These are phyloP conservation scores for Melanotaenia nigrans DNA, from an alignment of 2,797 vertebrate species.

Conservation along the genomic window DNA sequence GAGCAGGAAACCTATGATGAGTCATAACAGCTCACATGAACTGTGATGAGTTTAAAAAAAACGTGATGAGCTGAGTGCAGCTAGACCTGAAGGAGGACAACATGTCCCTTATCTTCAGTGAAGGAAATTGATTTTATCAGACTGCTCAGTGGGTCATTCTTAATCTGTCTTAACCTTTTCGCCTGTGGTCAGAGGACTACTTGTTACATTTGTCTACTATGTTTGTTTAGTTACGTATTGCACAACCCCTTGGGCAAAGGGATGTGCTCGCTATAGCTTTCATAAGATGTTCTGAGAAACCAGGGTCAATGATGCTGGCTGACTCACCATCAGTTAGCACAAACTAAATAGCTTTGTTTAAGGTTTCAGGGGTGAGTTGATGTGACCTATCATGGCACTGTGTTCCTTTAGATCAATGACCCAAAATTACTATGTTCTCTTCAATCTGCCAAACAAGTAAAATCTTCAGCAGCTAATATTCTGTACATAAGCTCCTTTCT, in stretches of 20 bases:
- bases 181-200: slow-evolving; percentile 11
- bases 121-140: slow-evolving; percentile 52
- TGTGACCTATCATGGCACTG: slow-evolving; percentile 31
- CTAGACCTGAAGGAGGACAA: slow-evolving; percentile 48
- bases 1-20: slow-evolving; percentile 23
- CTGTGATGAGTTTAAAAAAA: slow-evolving; percentile 29
- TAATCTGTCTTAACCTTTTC: slow-evolving; percentile 45
- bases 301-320: slow-evolving; percentile 26
- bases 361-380: slow-evolving; percentile 36
- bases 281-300: slow-evolving; percentile 55
- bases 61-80: slow-evolving; percentile 35
- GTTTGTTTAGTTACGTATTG: slow-evolving; percentile 19
- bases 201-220: slow-evolving; percentile 24
- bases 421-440: slow-evolving; percentile 27
- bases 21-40: slow-evolving; percentile 40
- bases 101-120: slow-evolving; percentile 46
- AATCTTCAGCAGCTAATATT: slow-evolving; percentile 6
- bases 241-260: slow-evolving; percentile 24
- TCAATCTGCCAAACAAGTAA: slow-evolving; percentile 27
- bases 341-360: slow-evolving; percentile 59
- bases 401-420: slow-evolving; percentile 46
- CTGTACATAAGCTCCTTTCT: background rate
- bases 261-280: slow-evolving; percentile 26
- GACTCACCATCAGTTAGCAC: slow-evolving; percentile 31
- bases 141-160: slow-evolving; percentile 27